Evolutionary conservation across 2,113 vertebrate species (phyloP).

Genomic region (Podilymbus podiceps): DNA sequence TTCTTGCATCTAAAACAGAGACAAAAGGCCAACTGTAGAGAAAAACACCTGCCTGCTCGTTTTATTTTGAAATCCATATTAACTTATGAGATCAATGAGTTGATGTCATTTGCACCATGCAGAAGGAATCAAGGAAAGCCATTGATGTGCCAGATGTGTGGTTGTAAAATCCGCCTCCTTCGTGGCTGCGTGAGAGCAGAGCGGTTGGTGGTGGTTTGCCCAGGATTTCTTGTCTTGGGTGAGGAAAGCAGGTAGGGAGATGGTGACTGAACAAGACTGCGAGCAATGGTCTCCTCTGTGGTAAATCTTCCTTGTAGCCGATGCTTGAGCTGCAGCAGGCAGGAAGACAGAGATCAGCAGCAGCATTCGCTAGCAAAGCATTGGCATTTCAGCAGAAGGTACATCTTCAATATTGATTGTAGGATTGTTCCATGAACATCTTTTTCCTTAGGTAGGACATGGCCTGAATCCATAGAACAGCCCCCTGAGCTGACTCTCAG

Average conservation of each 20-base stretch:
- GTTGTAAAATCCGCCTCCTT: conserved; percentile 12
- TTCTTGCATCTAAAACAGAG: neutral
- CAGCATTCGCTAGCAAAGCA: neutral
- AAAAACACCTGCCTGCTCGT: neutral
- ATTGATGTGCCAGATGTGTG: conserved; percentile 50
- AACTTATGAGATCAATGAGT: conserved; percentile 61
- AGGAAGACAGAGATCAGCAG: neutral
- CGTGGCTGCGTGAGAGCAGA: neutral
- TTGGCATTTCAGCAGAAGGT: neutral
- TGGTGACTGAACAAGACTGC: neutral
- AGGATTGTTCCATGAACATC: neutral
- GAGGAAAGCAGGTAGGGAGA: neutral
- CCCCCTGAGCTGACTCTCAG: too few relatives aligned
- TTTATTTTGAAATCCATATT: conserved; percentile 18
- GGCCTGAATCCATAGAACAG: neutral
- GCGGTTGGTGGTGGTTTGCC: neutral
- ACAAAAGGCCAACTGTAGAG: neutral
- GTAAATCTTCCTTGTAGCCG: neutral
- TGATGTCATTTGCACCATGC: conserved; percentile 32
- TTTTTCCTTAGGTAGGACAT: neutral
- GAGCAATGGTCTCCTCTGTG: neutral
- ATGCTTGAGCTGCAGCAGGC: neutral
- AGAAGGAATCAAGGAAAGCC: conserved; percentile 21
- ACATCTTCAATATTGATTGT: neutral
- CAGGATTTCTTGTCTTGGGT: neutral